Percentiles rank a stretch among this genome's conserved stretches.
Conservation (phyloP, 2,113 vertebrate species). For the Craseonycteris thonglongyai region DNA sequence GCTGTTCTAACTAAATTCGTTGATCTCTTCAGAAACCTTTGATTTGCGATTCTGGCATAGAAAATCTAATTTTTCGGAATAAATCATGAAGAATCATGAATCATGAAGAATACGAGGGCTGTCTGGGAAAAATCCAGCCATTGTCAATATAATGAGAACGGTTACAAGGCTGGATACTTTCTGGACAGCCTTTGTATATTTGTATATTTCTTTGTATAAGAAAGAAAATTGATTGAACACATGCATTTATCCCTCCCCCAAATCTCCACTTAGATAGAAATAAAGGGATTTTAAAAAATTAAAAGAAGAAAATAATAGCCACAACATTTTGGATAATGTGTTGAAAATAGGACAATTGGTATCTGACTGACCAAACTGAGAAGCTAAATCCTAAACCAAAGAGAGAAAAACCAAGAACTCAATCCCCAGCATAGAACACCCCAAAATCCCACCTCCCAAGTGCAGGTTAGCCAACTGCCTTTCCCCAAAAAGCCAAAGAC, state of each 20-base stretch:
- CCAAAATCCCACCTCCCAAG: background rate
- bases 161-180: too few species aligned
- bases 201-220: too few species aligned
- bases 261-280: background rate
- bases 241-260: background rate
- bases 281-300: background rate
- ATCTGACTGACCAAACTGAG: background rate
- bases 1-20: background rate
- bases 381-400: background rate
- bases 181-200: too few species aligned
- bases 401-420: background rate
- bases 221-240: background rate
- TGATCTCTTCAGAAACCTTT: background rate
- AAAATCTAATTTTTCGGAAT: background rate
- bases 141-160: too few species aligned
- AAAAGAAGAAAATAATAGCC: background rate
- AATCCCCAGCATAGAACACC: background rate
- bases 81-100: too few species aligned
- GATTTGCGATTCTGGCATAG: constrained; percentile 30
- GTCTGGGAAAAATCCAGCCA: too few species aligned
- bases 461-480: background rate
- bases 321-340: background rate
- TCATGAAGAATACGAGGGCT: too few species aligned
- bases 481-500: background rate
- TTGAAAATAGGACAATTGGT: background rate